phyloP scores from a whole-genome alignment of 2,113 vertebrate genomes.

The Morphnarchus princeps region DNA sequence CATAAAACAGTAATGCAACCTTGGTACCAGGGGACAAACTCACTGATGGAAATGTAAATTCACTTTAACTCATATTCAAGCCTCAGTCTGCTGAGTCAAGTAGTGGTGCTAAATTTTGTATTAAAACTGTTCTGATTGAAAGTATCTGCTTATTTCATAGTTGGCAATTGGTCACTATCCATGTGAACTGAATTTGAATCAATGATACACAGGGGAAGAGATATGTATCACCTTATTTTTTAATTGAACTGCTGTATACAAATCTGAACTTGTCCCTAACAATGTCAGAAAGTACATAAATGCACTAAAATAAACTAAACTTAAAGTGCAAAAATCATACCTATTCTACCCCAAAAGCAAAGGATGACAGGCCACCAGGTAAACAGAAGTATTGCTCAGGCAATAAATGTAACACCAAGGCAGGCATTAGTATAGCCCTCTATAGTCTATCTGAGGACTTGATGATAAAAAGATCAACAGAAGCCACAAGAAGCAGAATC shows the following conservation, averaged over 20 bases:
- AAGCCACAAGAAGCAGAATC: background rate
- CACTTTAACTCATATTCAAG: background rate
- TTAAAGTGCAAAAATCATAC: background rate
- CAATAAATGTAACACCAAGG: background rate
- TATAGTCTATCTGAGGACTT: background rate
- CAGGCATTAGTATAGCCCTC: background rate
- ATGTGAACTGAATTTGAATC: background rate
- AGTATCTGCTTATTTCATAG: background rate
- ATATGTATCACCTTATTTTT: background rate
- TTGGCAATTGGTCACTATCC: background rate
- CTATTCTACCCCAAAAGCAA: background rate
- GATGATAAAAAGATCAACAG: background rate
- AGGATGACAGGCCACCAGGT: background rate
- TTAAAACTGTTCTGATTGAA: background rate
- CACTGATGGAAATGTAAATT: background rate
- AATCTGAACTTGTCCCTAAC: background rate
- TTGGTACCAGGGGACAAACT: background rate
- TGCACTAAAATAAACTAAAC: background rate
- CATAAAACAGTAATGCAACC: slow-evolving; percentile 6
- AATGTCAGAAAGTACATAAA: background rate
- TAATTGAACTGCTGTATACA: background rate
- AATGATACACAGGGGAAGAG: background rate
- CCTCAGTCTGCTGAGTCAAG: background rate
- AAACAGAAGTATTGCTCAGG: background rate
- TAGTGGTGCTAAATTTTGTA: background rate